Percentiles rank a stretch among this genome's conserved stretches.
Evolutionary conservation across 2,797 vertebrate genomes (phyloP).

Genomic region (Scyliorhinus canicula): DNA sequence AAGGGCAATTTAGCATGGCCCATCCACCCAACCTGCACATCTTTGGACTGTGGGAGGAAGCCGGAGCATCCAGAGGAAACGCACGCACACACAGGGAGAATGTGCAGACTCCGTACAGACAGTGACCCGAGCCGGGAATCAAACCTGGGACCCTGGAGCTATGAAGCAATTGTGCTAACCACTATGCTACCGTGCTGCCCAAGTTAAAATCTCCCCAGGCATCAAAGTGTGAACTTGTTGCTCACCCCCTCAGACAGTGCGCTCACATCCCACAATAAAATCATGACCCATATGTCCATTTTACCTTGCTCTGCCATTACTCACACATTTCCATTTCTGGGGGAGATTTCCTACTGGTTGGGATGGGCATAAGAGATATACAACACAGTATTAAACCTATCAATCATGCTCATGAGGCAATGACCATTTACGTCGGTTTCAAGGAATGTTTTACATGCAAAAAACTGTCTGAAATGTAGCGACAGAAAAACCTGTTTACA

Average conservation of each 20-base stretch:
- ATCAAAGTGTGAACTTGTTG: too few species aligned
- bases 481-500: neutral
- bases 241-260: neutral
- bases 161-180: too few species aligned
- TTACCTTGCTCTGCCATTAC: neutral
- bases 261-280: neutral
- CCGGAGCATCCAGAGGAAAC: too few species aligned
- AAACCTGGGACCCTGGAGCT: too few species aligned
- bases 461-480: neutral
- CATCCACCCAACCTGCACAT: too few species aligned
- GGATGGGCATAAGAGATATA: neutral
- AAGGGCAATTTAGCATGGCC: too few species aligned
- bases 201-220: too few species aligned
- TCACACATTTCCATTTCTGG: neutral
- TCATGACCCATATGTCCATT: neutral
- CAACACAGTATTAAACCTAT: neutral
- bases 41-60: too few species aligned
- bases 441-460: neutral
- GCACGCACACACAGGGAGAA: too few species aligned
- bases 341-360: neutral
- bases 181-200: too few species aligned
- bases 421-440: neutral
- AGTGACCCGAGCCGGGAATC: too few species aligned
- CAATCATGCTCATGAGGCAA: neutral
- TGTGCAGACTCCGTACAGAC: too few species aligned